These are phyloP conservation scores for Apocrypta bakeri DNA, from an alignment of 1,140 invertebrate species.

Conservation along the genomic window DNA sequence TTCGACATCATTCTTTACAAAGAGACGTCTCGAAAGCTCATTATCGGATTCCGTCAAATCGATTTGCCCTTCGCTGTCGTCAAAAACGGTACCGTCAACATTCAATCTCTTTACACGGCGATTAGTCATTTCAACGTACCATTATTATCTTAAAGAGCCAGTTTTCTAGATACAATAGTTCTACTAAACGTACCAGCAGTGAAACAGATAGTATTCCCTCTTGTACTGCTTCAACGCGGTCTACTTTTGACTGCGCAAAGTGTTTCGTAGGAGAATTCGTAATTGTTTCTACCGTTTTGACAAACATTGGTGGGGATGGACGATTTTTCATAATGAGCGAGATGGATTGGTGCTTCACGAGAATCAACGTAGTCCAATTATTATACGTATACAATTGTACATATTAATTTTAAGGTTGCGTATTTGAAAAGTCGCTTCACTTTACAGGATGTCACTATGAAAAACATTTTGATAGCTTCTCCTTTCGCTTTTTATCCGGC, in stretches of 20 bases:
- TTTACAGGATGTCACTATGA: constrained; percentile 54
- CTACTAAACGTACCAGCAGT: neutral
- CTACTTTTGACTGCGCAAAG: constrained; percentile 62
- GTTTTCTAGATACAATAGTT: neutral
- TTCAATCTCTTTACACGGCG: no score
- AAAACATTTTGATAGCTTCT: constrained; percentile 55
- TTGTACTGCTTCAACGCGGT: neutral
- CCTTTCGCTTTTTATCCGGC: constrained; percentile 60
- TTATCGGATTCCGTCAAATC: neutral
- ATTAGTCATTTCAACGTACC: no score
- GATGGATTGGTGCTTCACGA: constrained; percentile 64
- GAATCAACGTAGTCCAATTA: constrained; percentile 55
- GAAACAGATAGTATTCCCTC: neutral
- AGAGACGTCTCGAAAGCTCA: neutral
- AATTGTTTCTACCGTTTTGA: constrained; percentile 53
- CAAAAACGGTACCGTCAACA: constrained; percentile 20
- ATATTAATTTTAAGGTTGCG: no score
- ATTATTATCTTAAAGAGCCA: no score
- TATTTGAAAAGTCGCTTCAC: no score
- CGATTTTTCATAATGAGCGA: constrained; percentile 67
- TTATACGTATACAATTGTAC: no score
- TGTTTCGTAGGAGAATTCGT: constrained; percentile 62
- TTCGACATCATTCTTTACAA: neutral
- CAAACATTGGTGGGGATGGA: constrained; percentile 62
- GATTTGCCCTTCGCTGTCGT: neutral